Base-by-base conservation (phyloP, 1,140 invertebrate species). In the Heliconius himera region DNA sequence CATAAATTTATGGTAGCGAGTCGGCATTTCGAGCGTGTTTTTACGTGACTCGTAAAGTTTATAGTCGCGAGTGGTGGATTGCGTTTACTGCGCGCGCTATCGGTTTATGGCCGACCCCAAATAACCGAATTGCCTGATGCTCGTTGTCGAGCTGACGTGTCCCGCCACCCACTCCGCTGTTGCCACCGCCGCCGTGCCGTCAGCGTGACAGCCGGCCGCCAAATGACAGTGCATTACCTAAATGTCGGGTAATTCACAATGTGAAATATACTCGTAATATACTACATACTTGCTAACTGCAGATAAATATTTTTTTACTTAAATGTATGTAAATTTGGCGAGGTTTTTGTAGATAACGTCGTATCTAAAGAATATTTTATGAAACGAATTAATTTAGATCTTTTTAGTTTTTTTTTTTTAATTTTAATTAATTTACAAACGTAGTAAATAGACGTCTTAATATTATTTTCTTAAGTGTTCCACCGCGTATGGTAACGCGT, bases 1-100 rank as follows among this genome's bases (percentile, higher is more conserved):
- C 93, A 94, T 94, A 92, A 94, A 94, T 94, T 94, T 93, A 94
- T 93, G 90, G 91, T 88, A 92, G 92, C 90, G 84, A 91, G 89
- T 93, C 91, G 92, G 89, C 88, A 90, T 92, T 91, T 90, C 88
- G 92, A 91, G 92, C 91, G 90, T 91, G 93, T 94, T 94, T 94
- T 94, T 94, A 93, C 92, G 92, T 93, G 89, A 91, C 91, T 94
- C 93, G 93, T 94, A 94, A 94, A 94, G 87, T 94, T 93, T 94
- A 94, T 92, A 90, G 91, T 90, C 91, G 91, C 92, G 93, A 93
- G 91, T 93, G 91, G 90, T 91, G 91, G 89, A 93, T 93, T 94
- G 91, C 91, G 91, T 94, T 94, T 94, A 94, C 88, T 90, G 91
- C 89, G 90, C 85, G 82, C 88, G 92, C 90, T 90, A 92, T 93